Evolutionary conservation across 1,140 invertebrate genomes (phyloP).

Genomic region (Aphidius ervi): DNA sequence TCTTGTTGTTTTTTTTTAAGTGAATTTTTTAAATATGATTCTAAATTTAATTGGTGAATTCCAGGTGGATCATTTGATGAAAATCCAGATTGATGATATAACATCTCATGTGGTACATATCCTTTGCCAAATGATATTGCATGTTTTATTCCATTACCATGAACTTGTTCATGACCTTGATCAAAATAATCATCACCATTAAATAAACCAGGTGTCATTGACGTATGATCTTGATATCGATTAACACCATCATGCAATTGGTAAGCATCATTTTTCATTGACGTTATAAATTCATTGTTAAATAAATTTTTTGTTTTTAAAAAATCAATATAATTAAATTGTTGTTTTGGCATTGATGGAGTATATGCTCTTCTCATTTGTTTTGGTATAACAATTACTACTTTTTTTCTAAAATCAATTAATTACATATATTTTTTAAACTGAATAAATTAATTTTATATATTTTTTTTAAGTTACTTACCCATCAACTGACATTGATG

Average conservation of each 20-base stretch:
- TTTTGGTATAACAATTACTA: conserved; percentile 35
- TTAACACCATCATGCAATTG: not conserved
- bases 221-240: no score
- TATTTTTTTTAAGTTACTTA: no score
- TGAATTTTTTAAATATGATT: not conserved
- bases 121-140: conserved; percentile 37
- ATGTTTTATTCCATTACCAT: conserved; percentile 38
- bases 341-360: conserved; percentile 19
- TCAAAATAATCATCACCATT: conserved; percentile 40
- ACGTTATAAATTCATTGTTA: conserved; percentile 9
- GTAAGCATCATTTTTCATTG: not conserved
- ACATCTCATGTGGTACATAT: conserved; percentile 39
- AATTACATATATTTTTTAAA: not conserved
- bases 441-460: no score
- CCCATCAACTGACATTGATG: no score
- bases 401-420: conserved; percentile 31
- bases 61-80: conserved; percentile 15
- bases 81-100: conserved; percentile 26
- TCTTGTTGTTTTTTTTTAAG: not conserved
- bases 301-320: conserved; percentile 13
- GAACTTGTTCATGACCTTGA: conserved; percentile 32
- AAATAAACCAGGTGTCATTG: conserved; percentile 13
- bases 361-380: conserved; percentile 33
- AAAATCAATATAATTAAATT: conserved; percentile 5
- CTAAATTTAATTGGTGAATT: not conserved